A percentile compares a stretch with the other conserved stretches of the same genome.
phyloP scores from a whole-genome alignment of 1,140 invertebrate genomes.

The Oedothorax gibbosus region DNA sequence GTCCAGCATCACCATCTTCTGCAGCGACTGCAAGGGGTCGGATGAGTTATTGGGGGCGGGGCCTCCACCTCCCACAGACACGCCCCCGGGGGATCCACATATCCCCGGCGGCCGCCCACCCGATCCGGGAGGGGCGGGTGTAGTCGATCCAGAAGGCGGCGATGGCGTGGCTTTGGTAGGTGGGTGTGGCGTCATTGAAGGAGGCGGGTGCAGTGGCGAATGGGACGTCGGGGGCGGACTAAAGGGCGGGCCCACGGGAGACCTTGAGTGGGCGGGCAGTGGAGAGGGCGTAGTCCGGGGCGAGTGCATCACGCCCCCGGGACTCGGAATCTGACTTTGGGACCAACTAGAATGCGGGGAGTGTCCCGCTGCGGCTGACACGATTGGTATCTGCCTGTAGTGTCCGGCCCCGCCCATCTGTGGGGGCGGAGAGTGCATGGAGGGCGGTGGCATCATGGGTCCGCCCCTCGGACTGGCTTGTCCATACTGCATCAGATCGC shows the following conservation, averaged over 20 bases:
- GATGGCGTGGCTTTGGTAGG: constrained; percentile 59
- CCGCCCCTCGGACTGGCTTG: constrained; percentile 48
- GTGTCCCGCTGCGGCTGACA: constrained; percentile 25
- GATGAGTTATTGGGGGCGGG: constrained; percentile 62
- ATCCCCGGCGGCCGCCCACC: constrained; percentile 9
- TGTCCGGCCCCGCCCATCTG: constrained; percentile 33
- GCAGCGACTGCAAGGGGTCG: constrained; percentile 65
- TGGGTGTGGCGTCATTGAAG: constrained; percentile 48
- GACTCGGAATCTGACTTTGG: constrained; percentile 63
- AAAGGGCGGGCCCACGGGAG: constrained; percentile 46
- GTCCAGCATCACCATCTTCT: constrained; percentile 65
- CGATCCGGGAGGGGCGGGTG: neutral
- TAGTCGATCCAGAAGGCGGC: constrained; percentile 42
- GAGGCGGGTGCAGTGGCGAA: constrained; percentile 61
- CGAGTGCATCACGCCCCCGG: constrained; percentile 53
- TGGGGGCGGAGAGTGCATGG: constrained; percentile 41
- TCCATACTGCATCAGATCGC: constrained; percentile 57
- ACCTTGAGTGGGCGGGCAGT: constrained; percentile 59
- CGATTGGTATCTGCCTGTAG: constrained; percentile 59
- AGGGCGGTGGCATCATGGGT: constrained; percentile 54
- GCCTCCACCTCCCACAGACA: neutral
- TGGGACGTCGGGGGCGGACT: constrained; percentile 60
- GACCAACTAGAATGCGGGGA: constrained; percentile 60
- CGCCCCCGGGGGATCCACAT: constrained; percentile 25
- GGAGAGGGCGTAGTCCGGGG: constrained; percentile 64